Percentiles rank a stretch among this genome's conserved stretches.
Conservation (phyloP, 2,888 invertebrate genomes). For the Drosophila flavopinicola region DNA sequence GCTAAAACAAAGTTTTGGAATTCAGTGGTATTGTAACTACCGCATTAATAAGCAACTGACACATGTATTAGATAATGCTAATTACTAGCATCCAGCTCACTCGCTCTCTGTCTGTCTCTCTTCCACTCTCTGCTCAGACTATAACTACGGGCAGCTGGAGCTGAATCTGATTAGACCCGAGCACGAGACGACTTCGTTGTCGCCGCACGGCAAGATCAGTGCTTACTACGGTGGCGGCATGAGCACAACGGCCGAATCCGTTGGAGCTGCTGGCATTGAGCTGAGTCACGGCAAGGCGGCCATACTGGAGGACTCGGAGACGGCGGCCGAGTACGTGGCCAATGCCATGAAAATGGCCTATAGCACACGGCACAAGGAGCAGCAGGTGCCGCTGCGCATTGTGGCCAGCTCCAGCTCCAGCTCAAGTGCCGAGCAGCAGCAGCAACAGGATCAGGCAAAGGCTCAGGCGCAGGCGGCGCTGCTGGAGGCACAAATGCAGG, state of each 20-base stretch:
- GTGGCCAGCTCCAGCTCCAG: slow-evolving; percentile 19
- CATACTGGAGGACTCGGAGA: slow-evolving; percentile 77
- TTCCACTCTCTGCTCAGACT: slow-evolving; percentile 53
- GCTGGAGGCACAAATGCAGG: slow-evolving; percentile 63
- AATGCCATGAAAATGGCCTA: slow-evolving; percentile 83
- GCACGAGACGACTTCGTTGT: slow-evolving; percentile 53
- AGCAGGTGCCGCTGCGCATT: slow-evolving; percentile 33
- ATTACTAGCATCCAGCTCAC: neutral
- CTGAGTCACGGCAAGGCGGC: slow-evolving; percentile 36
- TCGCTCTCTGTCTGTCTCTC: neutral
- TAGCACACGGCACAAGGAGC: slow-evolving; percentile 69
- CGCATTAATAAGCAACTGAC: slow-evolving; percentile 1
- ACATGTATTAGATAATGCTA: neutral
- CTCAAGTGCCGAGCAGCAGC: slow-evolving; percentile 16
- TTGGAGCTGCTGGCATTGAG: slow-evolving; percentile 17
- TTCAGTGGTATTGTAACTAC: neutral
- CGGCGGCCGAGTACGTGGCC: slow-evolving; percentile 83
- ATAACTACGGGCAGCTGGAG: slow-evolving; percentile 76
- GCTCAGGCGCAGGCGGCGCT: slow-evolving; percentile 54
- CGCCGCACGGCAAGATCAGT: slow-evolving; percentile 47
- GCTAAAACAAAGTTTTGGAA: neutral
- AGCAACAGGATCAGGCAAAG: slow-evolving; percentile 39
- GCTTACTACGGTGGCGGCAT: slow-evolving; percentile 43
- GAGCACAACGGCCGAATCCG: slow-evolving; percentile 45
- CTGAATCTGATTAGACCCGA: slow-evolving; percentile 82